A percentile compares a stretch with the other conserved stretches of the same genome.
These are phyloP conservation scores for Pyrrhosoma nymphula DNA, from an alignment of 2,888 invertebrate genomes.

Conservation along the genomic window DNA sequence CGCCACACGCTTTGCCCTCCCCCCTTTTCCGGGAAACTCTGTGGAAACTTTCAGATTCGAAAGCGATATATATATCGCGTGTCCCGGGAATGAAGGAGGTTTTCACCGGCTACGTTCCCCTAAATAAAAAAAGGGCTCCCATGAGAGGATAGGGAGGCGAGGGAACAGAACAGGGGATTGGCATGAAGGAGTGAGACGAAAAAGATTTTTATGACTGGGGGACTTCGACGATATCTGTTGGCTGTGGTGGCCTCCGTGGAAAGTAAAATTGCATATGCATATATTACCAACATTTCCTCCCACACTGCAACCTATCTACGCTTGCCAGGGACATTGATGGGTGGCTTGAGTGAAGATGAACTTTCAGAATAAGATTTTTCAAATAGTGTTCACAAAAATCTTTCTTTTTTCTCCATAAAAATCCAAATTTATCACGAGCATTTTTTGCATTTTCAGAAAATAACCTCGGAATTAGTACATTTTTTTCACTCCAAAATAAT, in stretches of 20 bases:
- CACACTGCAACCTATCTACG: background rate
- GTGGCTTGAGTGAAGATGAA: no score
- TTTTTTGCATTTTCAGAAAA: no score
- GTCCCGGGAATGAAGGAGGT: background rate
- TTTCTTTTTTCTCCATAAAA: no score
- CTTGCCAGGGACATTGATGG: background rate
- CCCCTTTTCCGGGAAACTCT: background rate
- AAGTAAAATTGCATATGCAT: background rate
- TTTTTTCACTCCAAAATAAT: no score
- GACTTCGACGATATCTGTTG: background rate
- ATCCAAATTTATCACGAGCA: no score
- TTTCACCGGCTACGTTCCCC: background rate
- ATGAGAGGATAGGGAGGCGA: background rate
- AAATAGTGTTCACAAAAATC: no score
- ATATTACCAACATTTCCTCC: background rate
- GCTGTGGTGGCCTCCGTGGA: background rate
- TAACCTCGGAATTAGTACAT: no score
- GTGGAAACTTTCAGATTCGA: conserved; percentile 43
- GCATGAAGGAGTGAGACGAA: background rate
- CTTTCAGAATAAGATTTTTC: no score
- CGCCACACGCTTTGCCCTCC: no score
- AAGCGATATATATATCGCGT: background rate
- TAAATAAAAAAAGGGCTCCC: background rate
- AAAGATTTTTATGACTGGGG: background rate
- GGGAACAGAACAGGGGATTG: no score